Evolutionary conservation across 2,797 vertebrate genomes (phyloP), one percentile per base, ranked within the genome.

Genomic region (Capromys pilorides): DNA sequence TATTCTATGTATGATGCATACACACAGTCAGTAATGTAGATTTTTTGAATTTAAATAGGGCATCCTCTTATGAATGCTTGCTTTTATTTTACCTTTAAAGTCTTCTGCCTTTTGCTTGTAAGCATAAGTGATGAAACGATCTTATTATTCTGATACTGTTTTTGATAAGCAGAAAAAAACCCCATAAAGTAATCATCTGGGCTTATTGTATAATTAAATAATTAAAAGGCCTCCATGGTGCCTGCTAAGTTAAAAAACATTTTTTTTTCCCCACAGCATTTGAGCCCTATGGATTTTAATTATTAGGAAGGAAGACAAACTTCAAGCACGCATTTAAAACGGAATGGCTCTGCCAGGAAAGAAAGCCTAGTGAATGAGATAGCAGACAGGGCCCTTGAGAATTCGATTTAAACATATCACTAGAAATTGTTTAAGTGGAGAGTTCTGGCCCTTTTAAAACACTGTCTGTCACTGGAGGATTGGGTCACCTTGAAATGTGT

Each of bases 401-500:
- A 96, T 77, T 69, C 26, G 33, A 69, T 91, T 94, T 91, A 91
- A 95, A 87, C 92, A 22, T 94, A 92, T 96, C 97, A 94, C 90
- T 96, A 88, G 97, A 97, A 97, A 96, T 96, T 95, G 96, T 96
- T 95, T 94, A 97, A 97, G 96, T 95, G 96, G 91, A 94, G 95
- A 95, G 93, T 64, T 85, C 97, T 93, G 92, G 82, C 80, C 93
- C 91, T 96, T 97, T 97, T 93, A 95, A 97, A 97, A 95, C 90
- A 95, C 88, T 90, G 91, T 13, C 91, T 96, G 96, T 94, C 96
- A 66, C 90, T 96, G 78, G 97, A 96, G 97, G 97, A 97, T 92
- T 95, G 89, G 95, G 95, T 96, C 96, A 97, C 97, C 93, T 97
- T 97, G 97, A 95, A 96, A 97, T 96, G 94, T 96, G 95, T 96